Percentiles rank a stretch among this genome's conserved stretches.
These are phyloP conservation scores for Aldabrachelys gigantea DNA, from an alignment of 2,113 vertebrate genomes.

Conservation along the genomic window DNA sequence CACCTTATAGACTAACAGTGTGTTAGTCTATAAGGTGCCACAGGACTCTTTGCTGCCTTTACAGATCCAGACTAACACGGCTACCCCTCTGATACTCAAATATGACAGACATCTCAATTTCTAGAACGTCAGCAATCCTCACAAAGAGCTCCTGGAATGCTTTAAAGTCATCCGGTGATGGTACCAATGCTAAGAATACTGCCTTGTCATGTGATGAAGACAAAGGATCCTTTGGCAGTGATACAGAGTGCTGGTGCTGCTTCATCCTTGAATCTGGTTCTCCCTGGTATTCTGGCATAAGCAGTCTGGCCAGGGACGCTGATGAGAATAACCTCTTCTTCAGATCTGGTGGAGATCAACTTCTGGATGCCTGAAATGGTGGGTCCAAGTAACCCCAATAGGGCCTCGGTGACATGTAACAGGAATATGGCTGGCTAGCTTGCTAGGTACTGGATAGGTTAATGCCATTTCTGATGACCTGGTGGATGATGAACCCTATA, in stretches of 20 bases:
- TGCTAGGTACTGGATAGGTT: neutral
- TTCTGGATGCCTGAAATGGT: neutral
- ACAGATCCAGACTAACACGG: too few relatives aligned
- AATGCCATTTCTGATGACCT: neutral
- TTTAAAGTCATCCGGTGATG: neutral
- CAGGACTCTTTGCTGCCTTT: too few relatives aligned
- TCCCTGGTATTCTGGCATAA: neutral
- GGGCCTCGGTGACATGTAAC: neutral
- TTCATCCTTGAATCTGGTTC: neutral
- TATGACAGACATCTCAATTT: neutral
- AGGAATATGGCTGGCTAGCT: neutral
- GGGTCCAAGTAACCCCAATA: neutral
- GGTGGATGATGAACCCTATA: neutral
- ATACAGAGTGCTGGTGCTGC: neutral
- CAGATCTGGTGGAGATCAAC: neutral
- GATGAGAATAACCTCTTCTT: neutral
- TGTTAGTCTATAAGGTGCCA: too few relatives aligned
- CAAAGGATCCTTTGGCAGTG: neutral
- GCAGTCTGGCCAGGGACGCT: neutral
- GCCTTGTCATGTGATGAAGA: neutral
- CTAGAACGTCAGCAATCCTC: neutral
- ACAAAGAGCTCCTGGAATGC: neutral
- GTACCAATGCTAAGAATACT: neutral
- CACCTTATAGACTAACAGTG: too few relatives aligned
- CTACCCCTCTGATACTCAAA: neutral